Evolutionary conservation across 2,888 invertebrate genomes (phyloP), one percentile per base, ranked within the genome.

Genomic region (Parochlus steinenii): DNA sequence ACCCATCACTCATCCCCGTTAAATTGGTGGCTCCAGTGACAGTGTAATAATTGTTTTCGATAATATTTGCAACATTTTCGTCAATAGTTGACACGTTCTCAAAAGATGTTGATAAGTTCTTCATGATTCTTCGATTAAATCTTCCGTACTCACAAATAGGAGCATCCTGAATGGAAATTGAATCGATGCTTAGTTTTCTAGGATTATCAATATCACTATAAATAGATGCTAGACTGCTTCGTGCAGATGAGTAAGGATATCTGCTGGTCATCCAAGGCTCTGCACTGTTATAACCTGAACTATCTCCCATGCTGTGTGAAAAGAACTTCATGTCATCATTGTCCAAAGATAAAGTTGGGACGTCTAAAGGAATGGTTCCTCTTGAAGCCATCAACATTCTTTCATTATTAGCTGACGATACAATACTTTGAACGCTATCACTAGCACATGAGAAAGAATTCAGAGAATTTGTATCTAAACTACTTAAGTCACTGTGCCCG

Each of bases 41-140:
- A 3, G 31, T 37, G 11, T 25, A 31, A 11, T 25, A 37, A 20
- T 37, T 37, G 8, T 31, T 37, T n/a, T 37, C 31, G 10, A 26
- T 18, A 14, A 31, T 31, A n/a, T 11, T 31, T 8, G 31, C 26
- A 20, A 31, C 23, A 19, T 24, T 36, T 15, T 36, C 36, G 1
- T 22, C 30, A 8, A 36, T 28, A 11, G 36, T 36, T 12, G 36
- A 36, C 8, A 36, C 30, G 45, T 59, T 55, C 51, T 48, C 58
- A 44, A 53, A 61, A 43, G 54, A 64, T 51, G 58, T 58, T 38
- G 52, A 61, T 44, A 67, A 47, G 47, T 68, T 70, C 47, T 69
- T 65, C 45, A 63, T 66, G 28, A 69, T 65, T 48, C 71, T 56
- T 3, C 71, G 56, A 42, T 69, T 69, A 54, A 69, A 61, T 44